Percentiles rank a stretch among this genome's conserved stretches.
These are phyloP conservation scores for Bubo blakistoni DNA, from an alignment of 2,113 vertebrate species.

Conservation along the genomic window DNA sequence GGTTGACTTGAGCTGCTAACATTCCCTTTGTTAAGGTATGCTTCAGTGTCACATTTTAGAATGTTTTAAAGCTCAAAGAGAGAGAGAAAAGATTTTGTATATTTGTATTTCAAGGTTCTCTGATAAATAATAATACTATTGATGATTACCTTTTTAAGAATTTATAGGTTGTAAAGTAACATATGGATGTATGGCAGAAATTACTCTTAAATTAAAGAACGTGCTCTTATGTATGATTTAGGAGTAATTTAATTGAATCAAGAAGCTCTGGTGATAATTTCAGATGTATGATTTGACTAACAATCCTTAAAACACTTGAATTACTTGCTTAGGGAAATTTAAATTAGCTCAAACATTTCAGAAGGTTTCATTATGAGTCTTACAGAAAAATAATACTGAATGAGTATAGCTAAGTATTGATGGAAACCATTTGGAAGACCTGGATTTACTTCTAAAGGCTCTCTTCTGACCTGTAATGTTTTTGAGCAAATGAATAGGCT, in stretches of 20 bases:
- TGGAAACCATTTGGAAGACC: neutral
- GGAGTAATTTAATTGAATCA: neutral
- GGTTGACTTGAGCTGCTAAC: neutral
- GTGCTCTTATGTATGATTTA: neutral
- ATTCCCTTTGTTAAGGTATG: accelerated
- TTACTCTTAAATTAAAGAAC: neutral
- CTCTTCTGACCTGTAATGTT: neutral
- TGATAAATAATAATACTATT: neutral
- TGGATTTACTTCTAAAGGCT: neutral
- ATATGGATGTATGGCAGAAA: neutral
- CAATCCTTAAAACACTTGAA: neutral
- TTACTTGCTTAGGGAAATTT: neutral
- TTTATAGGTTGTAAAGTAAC: neutral
- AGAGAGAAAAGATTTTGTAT: neutral
- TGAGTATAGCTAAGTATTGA: neutral
- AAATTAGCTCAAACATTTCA: neutral
- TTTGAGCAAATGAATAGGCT: neutral
- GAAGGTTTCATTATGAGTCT: neutral
- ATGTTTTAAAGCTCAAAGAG: neutral
- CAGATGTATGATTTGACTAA: neutral
- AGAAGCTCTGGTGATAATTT: neutral
- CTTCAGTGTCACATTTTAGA: accelerated
- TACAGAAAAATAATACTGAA: neutral
- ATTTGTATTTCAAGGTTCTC: neutral
- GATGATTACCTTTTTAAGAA: neutral